Evolutionary conservation across 1,140 invertebrate species (phyloP).

Genomic region (Dysdera silvatica): DNA sequence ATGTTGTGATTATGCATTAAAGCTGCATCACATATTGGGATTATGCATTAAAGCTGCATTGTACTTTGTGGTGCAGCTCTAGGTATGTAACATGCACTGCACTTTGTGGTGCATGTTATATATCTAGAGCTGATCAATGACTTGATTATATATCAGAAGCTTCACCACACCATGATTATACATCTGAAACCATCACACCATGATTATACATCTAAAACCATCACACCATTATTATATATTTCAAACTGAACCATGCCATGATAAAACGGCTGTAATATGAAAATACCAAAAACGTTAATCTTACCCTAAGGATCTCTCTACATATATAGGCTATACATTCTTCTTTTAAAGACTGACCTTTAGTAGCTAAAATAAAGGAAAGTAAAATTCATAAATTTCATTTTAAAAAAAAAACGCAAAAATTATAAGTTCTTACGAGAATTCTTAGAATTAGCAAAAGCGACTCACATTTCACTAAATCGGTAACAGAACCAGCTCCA

Average conservation of each 20-base stretch:
- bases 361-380: constrained; percentile 58
- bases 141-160: too few relatives aligned
- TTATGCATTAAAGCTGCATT: too few relatives aligned
- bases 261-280: neutral
- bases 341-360: constrained; percentile 95
- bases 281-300: neutral
- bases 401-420: neutral
- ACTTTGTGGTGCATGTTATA: too few relatives aligned
- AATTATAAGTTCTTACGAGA: constrained; percentile 4
- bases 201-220: neutral
- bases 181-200: neutral
- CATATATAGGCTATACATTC: constrained; percentile 99
- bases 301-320: constrained; percentile 74
- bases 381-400: too few relatives aligned
- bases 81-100: too few relatives aligned
- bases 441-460: neutral
- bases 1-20: too few relatives aligned
- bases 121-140: too few relatives aligned
- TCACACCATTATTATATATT: neutral
- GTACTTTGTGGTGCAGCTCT: too few relatives aligned
- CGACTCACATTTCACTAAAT: constrained; percentile 82
- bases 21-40: too few relatives aligned
- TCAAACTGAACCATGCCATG: neutral
- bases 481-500: constrained; percentile 96
- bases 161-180: too few relatives aligned